These are phyloP conservation scores for Scytalopus superciliaris DNA, from an alignment of 2,113 vertebrate species.

Conservation along the genomic window DNA sequence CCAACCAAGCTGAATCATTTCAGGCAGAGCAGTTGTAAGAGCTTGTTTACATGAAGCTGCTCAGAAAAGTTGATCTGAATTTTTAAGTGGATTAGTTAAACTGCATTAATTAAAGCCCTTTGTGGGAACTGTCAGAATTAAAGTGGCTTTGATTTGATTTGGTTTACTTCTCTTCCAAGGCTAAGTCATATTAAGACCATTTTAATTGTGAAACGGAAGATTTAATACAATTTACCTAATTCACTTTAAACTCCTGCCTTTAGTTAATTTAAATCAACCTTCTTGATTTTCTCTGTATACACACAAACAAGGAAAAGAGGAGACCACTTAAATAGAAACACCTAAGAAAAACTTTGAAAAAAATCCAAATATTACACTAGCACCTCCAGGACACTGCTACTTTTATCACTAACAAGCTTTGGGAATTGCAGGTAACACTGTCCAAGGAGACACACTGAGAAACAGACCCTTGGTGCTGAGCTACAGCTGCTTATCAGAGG, in stretches of 20 bases:
- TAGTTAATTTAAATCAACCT: conserved; percentile 54
- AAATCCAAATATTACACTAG: not conserved
- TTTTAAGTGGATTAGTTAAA: conserved; percentile 53
- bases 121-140: conserved; percentile 31
- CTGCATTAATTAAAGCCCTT: conserved; percentile 48
- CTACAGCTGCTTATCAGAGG: not conserved
- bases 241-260: conserved; percentile 41
- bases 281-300: not conserved
- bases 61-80: conserved; percentile 51
- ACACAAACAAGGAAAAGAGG: not conserved
- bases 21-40: not conserved
- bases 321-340: not conserved
- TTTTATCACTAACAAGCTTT: not conserved
- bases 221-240: conserved; percentile 48
- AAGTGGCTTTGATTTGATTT: conserved; percentile 54
- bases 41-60: not conserved
- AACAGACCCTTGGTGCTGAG: not conserved
- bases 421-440: not conserved
- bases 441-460: not conserved
- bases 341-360: not conserved
- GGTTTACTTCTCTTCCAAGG: conserved; percentile 42
- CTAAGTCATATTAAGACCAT: conserved; percentile 40
- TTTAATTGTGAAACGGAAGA: not conserved
- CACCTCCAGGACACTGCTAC: not conserved
- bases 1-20: not conserved